Evolutionary conservation across 2,113 vertebrate species (phyloP).

Genomic region (Epinephelus cyanopodus): DNA sequence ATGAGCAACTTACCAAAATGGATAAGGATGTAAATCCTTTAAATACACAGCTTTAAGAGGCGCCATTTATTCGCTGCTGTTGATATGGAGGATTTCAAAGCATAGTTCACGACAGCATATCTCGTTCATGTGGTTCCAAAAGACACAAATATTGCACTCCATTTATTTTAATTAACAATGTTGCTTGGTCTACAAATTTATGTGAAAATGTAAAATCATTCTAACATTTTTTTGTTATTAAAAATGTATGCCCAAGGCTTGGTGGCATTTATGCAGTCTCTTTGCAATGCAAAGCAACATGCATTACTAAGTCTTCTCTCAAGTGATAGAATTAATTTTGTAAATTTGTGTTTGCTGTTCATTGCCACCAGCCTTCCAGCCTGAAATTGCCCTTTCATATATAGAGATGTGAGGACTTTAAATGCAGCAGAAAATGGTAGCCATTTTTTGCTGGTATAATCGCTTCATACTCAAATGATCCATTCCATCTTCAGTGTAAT

Average conservation of each 20-base stretch:
- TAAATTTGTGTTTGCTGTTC: conserved; percentile 51
- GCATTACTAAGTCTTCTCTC: conserved; percentile 45
- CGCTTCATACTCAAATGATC: conserved; percentile 19
- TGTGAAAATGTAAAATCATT: conserved; percentile 58
- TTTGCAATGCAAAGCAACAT: conserved; percentile 66
- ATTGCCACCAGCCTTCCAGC: conserved; percentile 22
- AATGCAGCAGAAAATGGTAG: conserved; percentile 23
- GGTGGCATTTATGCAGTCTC: conserved; percentile 47
- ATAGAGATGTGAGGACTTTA: conserved; percentile 7
- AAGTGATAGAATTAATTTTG: conserved; percentile 52
- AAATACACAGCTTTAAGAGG: conserved; percentile 6
- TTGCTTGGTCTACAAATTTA: conserved; percentile 49
- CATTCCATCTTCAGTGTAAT: conserved; percentile 26
- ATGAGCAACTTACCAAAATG: conserved; percentile 6
- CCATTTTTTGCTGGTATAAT: conserved; percentile 20
- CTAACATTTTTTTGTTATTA: conserved; percentile 61
- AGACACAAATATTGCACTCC: conserved; percentile 45
- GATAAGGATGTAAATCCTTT: conserved; percentile 7
- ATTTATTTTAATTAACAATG: conserved; percentile 69
- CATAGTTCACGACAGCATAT: conserved; percentile 22
- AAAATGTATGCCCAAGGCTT: conserved; percentile 56
- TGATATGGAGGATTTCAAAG: conserved; percentile 39
- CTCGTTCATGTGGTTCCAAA: conserved; percentile 17
- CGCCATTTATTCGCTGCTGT: conserved; percentile 17
- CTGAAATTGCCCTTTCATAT: conserved; percentile 38